Evolutionary conservation across 2,888 invertebrate genomes (phyloP).

Genomic region (Halictus ligatus): DNA sequence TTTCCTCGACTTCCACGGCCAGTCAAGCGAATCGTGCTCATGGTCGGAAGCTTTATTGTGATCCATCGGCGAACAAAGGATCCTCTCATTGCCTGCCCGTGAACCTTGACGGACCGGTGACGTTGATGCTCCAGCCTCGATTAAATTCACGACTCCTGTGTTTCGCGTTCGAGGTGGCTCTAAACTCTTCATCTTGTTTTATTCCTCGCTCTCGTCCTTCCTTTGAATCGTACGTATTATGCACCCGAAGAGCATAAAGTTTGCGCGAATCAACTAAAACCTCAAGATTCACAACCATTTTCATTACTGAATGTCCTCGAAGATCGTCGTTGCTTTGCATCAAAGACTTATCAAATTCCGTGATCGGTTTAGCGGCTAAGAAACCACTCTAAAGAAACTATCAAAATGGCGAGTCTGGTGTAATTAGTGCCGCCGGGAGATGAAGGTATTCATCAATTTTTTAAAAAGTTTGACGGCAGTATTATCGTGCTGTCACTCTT

Average conservation of each 20-base stretch:
- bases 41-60: constrained; percentile 62
- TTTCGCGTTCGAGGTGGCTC: background rate
- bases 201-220: background rate
- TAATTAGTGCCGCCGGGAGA: background rate
- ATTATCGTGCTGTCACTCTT: background rate
- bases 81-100: constrained; percentile 43
- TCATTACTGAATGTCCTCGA: background rate
- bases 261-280: background rate
- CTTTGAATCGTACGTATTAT: background rate
- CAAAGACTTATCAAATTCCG: background rate
- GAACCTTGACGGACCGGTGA: constrained; percentile 51
- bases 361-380: no score
- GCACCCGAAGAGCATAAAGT: background rate
- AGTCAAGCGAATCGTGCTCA: constrained; percentile 68
- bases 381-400: no score
- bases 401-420: background rate
- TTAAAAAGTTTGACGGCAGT: background rate
- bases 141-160: constrained; percentile 36
- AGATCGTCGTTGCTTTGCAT: background rate
- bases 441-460: no score
- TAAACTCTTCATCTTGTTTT: background rate
- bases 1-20: constrained; percentile 58
- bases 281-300: background rate
- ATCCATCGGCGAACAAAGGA: constrained; percentile 58
- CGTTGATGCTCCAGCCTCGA: constrained; percentile 37